Percentiles rank a stretch among this genome's conserved stretches.
Evolutionary conservation across 2,888 invertebrate genomes (phyloP).

Genomic region (Tricholauxania praeusta): DNA sequence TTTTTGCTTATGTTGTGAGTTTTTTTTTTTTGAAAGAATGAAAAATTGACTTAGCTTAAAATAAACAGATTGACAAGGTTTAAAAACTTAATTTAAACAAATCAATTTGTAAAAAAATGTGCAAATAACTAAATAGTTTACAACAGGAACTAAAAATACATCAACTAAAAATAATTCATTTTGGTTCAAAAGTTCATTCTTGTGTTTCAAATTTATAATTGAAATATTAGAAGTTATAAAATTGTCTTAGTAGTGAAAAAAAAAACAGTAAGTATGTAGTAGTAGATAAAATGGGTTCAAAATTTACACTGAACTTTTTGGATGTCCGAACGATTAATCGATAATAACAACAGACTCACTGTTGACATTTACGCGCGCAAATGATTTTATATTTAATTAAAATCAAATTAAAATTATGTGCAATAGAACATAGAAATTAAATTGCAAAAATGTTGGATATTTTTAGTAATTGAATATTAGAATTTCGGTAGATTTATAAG

Average conservation of each 20-base stretch:
- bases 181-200: background rate
- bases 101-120: conserved; percentile 8
- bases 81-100: conserved; percentile 27
- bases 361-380: conserved; percentile 32
- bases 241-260: background rate
- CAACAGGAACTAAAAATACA: conserved; percentile 1
- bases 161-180: conserved; percentile 27
- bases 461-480: too few relatives aligned
- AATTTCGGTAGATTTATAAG: too few relatives aligned
- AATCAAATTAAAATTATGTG: background rate
- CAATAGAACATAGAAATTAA: background rate
- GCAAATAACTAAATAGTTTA: conserved; percentile 23
- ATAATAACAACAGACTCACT: background rate
- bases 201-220: conserved; percentile 4
- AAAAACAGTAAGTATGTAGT: background rate
- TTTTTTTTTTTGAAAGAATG: too few relatives aligned
- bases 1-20: background rate
- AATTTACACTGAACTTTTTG: background rate
- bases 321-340: background rate
- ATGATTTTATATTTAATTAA: conserved; percentile 11
- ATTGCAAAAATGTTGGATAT: background rate
- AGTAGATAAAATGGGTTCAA: background rate
- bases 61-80: background rate
- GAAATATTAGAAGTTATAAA: background rate
- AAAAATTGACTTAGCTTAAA: conserved; percentile 3